A percentile compares a stretch with the other conserved stretches of the same genome.
These are phyloP conservation scores for Anoplolepis gracilipes DNA, from an alignment of 1,140 invertebrate genomes.

Conservation along the genomic window DNA sequence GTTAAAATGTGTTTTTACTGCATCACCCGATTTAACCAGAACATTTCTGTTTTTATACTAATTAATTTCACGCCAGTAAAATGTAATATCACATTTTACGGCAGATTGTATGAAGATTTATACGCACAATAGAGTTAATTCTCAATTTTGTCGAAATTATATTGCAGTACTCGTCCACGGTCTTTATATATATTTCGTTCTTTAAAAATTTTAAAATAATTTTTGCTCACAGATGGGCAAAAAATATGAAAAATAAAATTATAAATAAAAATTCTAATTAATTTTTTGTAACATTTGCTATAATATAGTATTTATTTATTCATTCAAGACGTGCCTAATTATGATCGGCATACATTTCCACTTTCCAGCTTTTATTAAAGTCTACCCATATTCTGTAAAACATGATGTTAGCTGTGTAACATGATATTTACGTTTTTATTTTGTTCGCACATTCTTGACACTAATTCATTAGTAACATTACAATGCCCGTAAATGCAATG, in stretches of 20 bases:
- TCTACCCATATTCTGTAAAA: neutral
- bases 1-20: neutral
- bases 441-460: constrained; percentile 21
- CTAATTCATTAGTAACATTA: constrained; percentile 28
- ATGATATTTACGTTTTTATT: constrained; percentile 44
- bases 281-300: neutral
- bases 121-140: constrained; percentile 33
- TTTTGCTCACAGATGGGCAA: constrained; percentile 23
- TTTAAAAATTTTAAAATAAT: constrained; percentile 43
- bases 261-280: constrained; percentile 27
- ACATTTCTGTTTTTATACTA: constrained; percentile 44
- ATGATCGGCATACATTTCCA: constrained; percentile 37
- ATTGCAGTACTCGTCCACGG: neutral
- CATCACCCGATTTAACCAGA: neutral
- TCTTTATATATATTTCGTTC: constrained; percentile 14
- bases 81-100: constrained; percentile 32
- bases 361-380: neutral
- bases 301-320: neutral
- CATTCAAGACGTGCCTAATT: constrained; percentile 3
- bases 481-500: neutral
- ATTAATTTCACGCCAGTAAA: constrained; percentile 36
- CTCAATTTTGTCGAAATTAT: constrained; percentile 40
- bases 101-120: constrained; percentile 20
- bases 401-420: neutral
- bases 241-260: neutral